phyloP scores from a whole-genome alignment of 2,888 invertebrate species.

The Esperia sulphurella region DNA sequence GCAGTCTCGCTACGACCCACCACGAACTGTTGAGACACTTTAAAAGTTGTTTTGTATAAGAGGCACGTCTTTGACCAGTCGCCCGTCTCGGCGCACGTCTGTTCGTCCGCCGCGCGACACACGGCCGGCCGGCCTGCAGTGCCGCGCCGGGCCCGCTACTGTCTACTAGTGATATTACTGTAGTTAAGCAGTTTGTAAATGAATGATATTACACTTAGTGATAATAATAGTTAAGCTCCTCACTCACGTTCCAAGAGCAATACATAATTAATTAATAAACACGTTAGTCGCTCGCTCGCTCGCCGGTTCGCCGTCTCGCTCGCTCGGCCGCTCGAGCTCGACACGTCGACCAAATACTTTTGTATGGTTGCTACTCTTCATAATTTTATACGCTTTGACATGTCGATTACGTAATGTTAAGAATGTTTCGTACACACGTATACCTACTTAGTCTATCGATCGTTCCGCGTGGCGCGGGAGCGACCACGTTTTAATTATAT shows the following conservation, averaged over 20 bases:
- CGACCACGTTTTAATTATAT: not conserved
- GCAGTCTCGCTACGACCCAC: too few species aligned
- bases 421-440: not conserved
- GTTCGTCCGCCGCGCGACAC: not conserved
- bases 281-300: not conserved
- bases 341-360: constrained; percentile 45
- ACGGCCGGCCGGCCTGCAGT: not conserved
- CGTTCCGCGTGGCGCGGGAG: too few species aligned
- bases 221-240: too few species aligned
- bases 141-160: constrained; percentile 4
- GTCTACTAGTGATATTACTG: not conserved
- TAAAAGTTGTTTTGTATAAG: too few species aligned
- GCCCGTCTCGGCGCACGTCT: too few species aligned
- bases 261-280: not conserved
- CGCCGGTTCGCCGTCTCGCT: not conserved
- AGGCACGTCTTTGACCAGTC: too few species aligned
- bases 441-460: too few species aligned
- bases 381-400: constrained; percentile 30
- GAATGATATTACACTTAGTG: too few species aligned
- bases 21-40: not conserved
- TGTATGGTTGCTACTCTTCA: constrained; percentile 10
- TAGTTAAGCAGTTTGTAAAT: too few species aligned
- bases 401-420: constrained; percentile 13
- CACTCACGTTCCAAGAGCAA: not conserved
- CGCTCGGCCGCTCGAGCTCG: constrained; percentile 13